A percentile compares a stretch with the other conserved stretches of the same genome.
phyloP scores from a whole-genome alignment of 2,888 invertebrate species.

The Pollenia griseotomentosa region DNA sequence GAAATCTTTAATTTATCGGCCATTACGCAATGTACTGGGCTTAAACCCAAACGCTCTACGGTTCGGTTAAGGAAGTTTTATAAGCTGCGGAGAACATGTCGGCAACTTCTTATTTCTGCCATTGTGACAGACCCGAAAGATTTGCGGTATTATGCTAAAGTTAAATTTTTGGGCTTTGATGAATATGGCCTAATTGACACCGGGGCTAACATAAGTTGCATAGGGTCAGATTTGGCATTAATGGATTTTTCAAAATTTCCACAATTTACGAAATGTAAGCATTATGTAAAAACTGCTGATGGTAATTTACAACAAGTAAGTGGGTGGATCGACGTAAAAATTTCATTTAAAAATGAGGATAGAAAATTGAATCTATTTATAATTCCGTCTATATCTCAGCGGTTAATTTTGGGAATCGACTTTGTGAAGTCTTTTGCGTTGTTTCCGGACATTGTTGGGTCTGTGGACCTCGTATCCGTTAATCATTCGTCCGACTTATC shows the following conservation, averaged over 20 bases:
- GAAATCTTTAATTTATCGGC: background rate
- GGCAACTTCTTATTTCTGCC: background rate
- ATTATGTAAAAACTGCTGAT: constrained; percentile 28
- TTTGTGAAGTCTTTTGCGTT: background rate
- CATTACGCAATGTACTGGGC: background rate
- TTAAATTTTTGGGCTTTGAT: constrained; percentile 1
- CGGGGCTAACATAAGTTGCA: background rate
- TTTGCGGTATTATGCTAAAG: constrained; percentile 25
- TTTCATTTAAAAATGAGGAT: too few relatives aligned
- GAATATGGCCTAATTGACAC: constrained; percentile 13
- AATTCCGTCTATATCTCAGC: too few relatives aligned
- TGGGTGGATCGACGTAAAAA: too few relatives aligned
- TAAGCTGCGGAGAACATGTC: background rate
- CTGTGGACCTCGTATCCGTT: too few relatives aligned
- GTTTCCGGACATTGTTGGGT: too few relatives aligned
- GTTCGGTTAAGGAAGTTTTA: constrained; percentile 1
- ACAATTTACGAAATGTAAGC: background rate
- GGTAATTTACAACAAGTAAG: background rate
- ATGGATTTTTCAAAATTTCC: constrained; percentile 12
- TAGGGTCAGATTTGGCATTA: constrained; percentile 9
- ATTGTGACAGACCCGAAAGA: constrained; percentile 26
- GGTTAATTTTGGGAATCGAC: background rate
- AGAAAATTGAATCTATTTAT: too few relatives aligned
- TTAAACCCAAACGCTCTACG: constrained; percentile 2
- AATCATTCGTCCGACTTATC: too few relatives aligned